Evolutionary conservation across 2,797 vertebrate genomes (phyloP).

Genomic region (Notoglanidium macrostoma): DNA sequence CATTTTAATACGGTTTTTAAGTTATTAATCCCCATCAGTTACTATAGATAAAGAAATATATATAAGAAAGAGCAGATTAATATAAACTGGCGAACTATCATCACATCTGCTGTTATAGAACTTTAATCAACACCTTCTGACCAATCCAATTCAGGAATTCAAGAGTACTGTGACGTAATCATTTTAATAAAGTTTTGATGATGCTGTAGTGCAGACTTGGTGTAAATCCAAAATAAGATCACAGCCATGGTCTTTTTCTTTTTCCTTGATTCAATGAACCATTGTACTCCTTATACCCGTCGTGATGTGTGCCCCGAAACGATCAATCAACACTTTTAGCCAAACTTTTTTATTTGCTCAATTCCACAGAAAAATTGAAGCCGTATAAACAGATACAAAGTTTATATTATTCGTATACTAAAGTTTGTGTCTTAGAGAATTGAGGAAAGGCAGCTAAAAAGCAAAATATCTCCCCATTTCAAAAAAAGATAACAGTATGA

Average conservation of each 20-base stretch:
- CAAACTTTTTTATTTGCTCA: constrained; percentile 81
- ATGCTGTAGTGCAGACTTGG: not conserved
- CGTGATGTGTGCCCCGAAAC: constrained; percentile 1
- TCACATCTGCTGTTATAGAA: not conserved
- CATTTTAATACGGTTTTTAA: too few relatives aligned
- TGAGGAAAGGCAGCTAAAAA: constrained; percentile 62
- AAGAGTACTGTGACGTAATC: too few relatives aligned
- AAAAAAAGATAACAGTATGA: constrained; percentile 68
- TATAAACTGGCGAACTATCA: not conserved
- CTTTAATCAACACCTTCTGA: not conserved
- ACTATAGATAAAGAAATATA: not conserved
- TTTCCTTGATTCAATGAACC: not conserved
- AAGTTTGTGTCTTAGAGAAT: constrained; percentile 77
- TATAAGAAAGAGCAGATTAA: not conserved
- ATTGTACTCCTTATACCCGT: not conserved
- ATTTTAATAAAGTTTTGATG: not conserved
- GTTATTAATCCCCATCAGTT: not conserved
- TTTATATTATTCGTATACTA: constrained; percentile 81
- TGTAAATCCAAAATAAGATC: not conserved
- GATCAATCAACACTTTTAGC: constrained; percentile 50
- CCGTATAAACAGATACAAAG: constrained; percentile 78
- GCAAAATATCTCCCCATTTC: constrained; percentile 75
- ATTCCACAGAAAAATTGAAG: constrained; percentile 67
- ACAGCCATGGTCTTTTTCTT: not conserved
- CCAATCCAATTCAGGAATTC: not conserved